Evolutionary conservation across 2,113 vertebrate species (phyloP), one percentile per base, ranked within the genome.

Genomic region (Lucifuga dentata): DNA sequence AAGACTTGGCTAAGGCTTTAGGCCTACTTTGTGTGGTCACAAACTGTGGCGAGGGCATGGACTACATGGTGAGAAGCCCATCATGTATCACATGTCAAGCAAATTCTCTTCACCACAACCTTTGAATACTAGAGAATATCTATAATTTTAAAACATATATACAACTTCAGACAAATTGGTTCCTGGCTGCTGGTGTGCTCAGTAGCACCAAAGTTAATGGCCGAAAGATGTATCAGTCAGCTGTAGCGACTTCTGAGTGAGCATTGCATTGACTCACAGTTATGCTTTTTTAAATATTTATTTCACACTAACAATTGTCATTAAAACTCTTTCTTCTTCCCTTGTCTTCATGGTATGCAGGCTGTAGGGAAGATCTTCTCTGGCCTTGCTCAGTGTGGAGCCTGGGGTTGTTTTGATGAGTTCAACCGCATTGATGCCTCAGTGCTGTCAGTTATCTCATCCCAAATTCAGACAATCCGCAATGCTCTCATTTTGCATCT

Each of bases 41-140:
- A 60, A 99, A 99, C 91, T 99, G 98, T 0, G 95, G 97, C 2
- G 98, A 99, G 88, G 96, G 97, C 89, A 98, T 99, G 97, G 97
- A 99, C 83, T 96, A 93, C 92, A 95, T 95, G 89, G 98, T 98
- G 90, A 90, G 93, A 66, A 24, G 43, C 36, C 11, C 4, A 2
- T 8, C 24, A n/a, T 52, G 3, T 33, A 2, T 60, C 40, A 51
- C 24, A 62, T 39, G 11, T 44, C 23, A 50, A 19, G n/a, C n/a
- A 43, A 29, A 9, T 9, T 12, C 17, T n/a, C n/a, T n/a, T n/a
- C 29, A 35, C 48, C 17, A 43, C 24, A 43, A 2, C 15, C 3
- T 4, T 16, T 36, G 10, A 19, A 8, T 2, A 17, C 15, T 11
- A 21, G 5, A 21, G 0, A 12, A 8, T 24, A 7, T 9, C 11